Evolutionary conservation across 2,888 invertebrate genomes (phyloP).

Genomic region (Rosalia funebris): DNA sequence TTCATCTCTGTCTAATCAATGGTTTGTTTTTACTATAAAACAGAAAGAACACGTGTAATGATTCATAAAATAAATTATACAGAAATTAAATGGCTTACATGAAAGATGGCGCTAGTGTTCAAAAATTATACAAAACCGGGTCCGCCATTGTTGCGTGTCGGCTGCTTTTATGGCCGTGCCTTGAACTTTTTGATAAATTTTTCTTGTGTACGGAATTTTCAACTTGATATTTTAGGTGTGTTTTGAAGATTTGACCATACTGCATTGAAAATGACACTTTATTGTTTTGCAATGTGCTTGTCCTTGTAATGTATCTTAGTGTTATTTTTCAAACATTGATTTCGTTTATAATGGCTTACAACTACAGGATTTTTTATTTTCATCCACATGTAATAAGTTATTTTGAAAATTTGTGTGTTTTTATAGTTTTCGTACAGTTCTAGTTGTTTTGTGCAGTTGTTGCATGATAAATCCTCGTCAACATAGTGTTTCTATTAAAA

Average conservation of each 20-base stretch:
- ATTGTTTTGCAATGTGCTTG: constrained; percentile 31
- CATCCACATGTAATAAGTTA: constrained; percentile 40
- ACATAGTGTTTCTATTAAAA: constrained; percentile 13
- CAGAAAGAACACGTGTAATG: constrained; percentile 17
- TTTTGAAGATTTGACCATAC: constrained; percentile 40
- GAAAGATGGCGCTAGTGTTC: constrained; percentile 58
- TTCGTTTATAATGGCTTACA: constrained; percentile 56
- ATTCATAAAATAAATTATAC: constrained; percentile 13
- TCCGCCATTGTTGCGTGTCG: constrained; percentile 64
- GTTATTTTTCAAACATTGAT: constrained; percentile 60
- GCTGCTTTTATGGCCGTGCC: constrained; percentile 61
- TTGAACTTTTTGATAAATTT: constrained; percentile 54
- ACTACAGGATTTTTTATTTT: constrained; percentile 43
- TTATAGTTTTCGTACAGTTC: background rate
- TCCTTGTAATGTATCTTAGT: constrained; percentile 26
- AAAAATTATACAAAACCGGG: constrained; percentile 62
- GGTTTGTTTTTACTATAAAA: constrained; percentile 3
- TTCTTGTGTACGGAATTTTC: constrained; percentile 49
- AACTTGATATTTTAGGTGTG: constrained; percentile 48
- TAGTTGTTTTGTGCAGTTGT: background rate
- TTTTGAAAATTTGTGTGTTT: background rate
- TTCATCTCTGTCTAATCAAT: constrained; percentile 8
- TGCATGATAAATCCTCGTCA: background rate
- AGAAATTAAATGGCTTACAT: constrained; percentile 22
- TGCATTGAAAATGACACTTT: constrained; percentile 34